Conservation (phyloP, 2,797 vertebrate genomes). For the Syngnathus acus region DNA sequence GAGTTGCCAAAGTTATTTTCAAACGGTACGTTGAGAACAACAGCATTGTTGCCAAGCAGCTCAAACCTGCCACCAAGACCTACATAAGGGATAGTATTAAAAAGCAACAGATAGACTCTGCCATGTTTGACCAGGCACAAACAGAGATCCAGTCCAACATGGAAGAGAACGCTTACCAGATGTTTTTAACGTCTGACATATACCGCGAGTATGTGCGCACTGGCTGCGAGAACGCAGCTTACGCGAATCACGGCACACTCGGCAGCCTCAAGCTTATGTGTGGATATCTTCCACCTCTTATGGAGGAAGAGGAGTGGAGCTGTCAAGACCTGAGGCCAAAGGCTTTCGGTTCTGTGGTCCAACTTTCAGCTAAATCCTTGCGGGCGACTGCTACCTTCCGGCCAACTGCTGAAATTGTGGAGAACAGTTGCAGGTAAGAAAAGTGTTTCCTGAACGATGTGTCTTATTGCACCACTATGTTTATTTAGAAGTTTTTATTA, state of each 20-base stretch:
- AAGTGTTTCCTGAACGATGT: slow-evolving; percentile 5
- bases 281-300: slow-evolving; percentile 91
- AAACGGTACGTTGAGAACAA: slow-evolving; percentile 96
- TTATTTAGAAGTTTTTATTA: neutral
- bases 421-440: slow-evolving; percentile 87
- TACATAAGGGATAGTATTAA: slow-evolving; percentile 90
- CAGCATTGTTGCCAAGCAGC: slow-evolving; percentile 88
- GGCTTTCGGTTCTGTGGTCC: slow-evolving; percentile 71
- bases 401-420: slow-evolving; percentile 78
- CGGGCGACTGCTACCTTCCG: slow-evolving; percentile 77
- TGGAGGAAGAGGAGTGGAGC: slow-evolving; percentile 96
- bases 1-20: slow-evolving; percentile 96
- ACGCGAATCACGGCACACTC: slow-evolving; percentile 71
- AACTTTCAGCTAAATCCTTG: slow-evolving; percentile 82
- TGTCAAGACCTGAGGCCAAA: slow-evolving; percentile 85
- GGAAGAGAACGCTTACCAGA: slow-evolving; percentile 97
- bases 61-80: slow-evolving; percentile 91
- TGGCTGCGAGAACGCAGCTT: slow-evolving; percentile 85
- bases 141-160: slow-evolving; percentile 91
- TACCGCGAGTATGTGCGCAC: slow-evolving; percentile 93
- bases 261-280: slow-evolving; percentile 86
- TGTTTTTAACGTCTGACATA: slow-evolving; percentile 94
- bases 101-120: slow-evolving; percentile 89
- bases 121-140: slow-evolving; percentile 97
- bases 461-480: neutral